Evolutionary conservation across 2,888 invertebrate genomes (phyloP).

Genomic region (Dolichomitus sp.): DNA sequence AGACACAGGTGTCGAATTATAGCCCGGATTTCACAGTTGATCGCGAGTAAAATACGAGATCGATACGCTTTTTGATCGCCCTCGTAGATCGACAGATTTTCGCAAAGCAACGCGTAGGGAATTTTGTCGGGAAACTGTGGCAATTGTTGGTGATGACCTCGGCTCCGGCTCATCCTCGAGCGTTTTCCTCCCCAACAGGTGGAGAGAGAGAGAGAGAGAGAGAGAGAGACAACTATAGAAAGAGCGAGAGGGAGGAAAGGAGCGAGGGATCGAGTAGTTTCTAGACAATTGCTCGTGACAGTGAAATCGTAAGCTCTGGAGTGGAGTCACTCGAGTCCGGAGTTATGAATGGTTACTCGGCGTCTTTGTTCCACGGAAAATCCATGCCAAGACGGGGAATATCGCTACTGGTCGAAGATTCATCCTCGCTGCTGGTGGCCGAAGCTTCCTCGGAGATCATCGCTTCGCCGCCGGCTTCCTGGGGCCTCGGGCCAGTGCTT

Average conservation of each 20-base stretch:
- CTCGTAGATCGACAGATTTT: conserved; percentile 76
- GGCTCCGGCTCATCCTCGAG: too few species aligned
- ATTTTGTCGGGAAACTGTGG: conserved; percentile 78
- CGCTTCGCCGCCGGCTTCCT: conserved; percentile 91
- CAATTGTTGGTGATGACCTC: conserved; percentile 66
- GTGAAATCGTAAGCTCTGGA: conserved; percentile 30
- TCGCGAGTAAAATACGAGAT: conserved; percentile 74
- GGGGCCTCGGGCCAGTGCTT: conserved; percentile 88
- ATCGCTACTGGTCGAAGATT: conserved; percentile 83
- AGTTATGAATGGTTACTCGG: conserved; percentile 62
- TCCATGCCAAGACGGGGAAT: conserved; percentile 80
- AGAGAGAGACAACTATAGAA: too few species aligned
- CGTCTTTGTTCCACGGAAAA: conserved; percentile 74
- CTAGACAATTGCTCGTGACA: not conserved
- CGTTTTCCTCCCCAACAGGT: not conserved
- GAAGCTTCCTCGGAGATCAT: conserved; percentile 89
- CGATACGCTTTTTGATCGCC: conserved; percentile 83
- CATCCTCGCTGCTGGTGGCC: conserved; percentile 84
- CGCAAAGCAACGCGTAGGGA: conserved; percentile 79
- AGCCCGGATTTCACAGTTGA: conserved; percentile 78
- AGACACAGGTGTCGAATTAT: conserved; percentile 79
- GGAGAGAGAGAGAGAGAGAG: not conserved
- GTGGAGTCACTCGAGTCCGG: conserved; percentile 10
- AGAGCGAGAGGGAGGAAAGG: not conserved
- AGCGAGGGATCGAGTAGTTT: not conserved